phyloP scores from a whole-genome alignment of 2,113 vertebrate genomes.

The Pterocles orientalis region DNA sequence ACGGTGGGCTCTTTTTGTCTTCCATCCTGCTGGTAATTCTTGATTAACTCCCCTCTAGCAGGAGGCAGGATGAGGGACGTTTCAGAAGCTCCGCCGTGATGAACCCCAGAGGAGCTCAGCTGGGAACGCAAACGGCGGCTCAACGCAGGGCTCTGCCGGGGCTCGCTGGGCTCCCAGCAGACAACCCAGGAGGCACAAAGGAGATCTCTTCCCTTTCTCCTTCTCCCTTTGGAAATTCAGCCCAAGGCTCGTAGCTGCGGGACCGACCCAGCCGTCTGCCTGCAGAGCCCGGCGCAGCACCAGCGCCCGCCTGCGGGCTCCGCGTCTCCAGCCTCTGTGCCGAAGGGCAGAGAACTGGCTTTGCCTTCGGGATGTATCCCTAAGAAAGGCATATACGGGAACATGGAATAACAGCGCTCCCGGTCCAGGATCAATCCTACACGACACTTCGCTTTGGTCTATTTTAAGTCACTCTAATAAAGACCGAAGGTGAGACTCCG shows the following conservation, averaged over 20 bases:
- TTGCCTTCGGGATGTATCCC: background rate
- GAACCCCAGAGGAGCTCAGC: background rate
- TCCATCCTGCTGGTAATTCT: background rate
- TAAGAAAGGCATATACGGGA: rapidly evolving
- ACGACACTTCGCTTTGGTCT: background rate
- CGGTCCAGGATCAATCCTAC: background rate
- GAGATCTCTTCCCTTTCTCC: background rate
- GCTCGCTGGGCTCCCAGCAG: background rate
- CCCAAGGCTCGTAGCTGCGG: background rate
- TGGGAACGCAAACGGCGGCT: background rate
- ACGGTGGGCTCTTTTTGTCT: background rate
- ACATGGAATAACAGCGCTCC: rapidly evolving
- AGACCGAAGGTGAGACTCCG: background rate
- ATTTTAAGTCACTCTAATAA: background rate
- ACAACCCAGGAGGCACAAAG: background rate
- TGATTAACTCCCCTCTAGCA: background rate
- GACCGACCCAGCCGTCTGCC: background rate
- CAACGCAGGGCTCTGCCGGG: rapidly evolving
- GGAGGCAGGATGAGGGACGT: background rate
- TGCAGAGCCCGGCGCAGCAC: background rate
- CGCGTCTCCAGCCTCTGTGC: rapidly evolving
- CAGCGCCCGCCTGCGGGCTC: background rate
- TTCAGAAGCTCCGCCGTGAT: background rate
- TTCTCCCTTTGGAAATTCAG: background rate
- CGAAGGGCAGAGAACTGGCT: background rate